Base-by-base conservation (phyloP, 2,113 vertebrate genomes). In the Entomyzon cyanotis region DNA sequence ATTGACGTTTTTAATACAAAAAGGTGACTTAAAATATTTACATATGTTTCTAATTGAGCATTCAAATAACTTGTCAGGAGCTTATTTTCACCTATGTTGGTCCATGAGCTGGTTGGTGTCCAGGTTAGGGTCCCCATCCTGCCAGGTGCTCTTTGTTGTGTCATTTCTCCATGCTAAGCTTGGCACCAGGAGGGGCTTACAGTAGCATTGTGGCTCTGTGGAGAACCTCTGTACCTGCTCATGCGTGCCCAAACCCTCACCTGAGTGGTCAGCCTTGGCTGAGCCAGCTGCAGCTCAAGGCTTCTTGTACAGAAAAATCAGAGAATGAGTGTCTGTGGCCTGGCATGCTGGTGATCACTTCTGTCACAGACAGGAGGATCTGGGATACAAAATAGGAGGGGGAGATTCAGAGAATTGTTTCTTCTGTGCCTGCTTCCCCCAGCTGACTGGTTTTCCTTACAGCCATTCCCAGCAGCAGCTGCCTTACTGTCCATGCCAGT, bases 191-290 rank as follows among this genome's bases (percentile, higher is more conserved):
- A 94, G 39, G 14, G 53, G 21, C 30, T 42, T 46, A 24, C 0
- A 2, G 31, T 37, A 15, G 37, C 13, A 3, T 31, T n/a, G 58
- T 1, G 3, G 15, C 30, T 60, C 11, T 35, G 41, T 1, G 2
- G 55, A 73, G 18, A 93, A 27, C 24, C 31, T 89, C 58, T 1
- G 0, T 39, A 42, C 25, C 63, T 80, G 42, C 49, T 87, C 8
- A 2, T n/a, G 50, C 11, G 0, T 37, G 30, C 44, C 63, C 28
- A 21, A 30, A 49, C 63, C 22, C 46, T 60, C 55, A 17, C 12
- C 25, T 53, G 21, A 84, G 44, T 24, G 35, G 27, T 53, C 42
- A 15, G 18, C 22, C 9, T 5, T 39, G 11, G 20, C 55, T 58
- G 50, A 67, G 17, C 28, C 74, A 82, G 37, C 33, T 22, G 35